Evolutionary conservation across 1,140 invertebrate species (phyloP).

Genomic region (Zaprionus africanus): DNA sequence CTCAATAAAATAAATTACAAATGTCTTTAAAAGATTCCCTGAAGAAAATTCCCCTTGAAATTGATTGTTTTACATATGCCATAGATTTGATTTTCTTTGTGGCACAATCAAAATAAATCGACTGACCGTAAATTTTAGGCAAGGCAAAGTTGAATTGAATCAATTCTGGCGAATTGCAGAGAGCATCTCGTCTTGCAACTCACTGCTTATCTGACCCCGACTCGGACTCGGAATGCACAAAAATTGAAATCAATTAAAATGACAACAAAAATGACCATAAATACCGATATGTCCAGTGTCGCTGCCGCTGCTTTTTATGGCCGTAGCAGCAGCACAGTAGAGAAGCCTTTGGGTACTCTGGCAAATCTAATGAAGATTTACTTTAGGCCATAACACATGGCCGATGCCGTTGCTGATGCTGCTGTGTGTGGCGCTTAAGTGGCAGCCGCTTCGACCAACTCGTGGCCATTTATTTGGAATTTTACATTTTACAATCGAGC

Average conservation of each 20-base stretch:
- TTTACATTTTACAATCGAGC: constrained; percentile 76
- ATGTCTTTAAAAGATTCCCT: neutral
- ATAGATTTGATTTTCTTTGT: constrained; percentile 15
- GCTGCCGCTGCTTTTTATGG: constrained; percentile 67
- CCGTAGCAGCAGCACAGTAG: constrained; percentile 29
- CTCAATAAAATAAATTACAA: neutral
- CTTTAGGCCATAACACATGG: constrained; percentile 81
- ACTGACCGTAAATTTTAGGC: constrained; percentile 18
- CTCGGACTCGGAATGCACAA: constrained; percentile 52
- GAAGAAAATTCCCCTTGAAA: neutral
- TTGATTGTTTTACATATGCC: constrained; percentile 3
- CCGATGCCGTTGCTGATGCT: constrained; percentile 54
- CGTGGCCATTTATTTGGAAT: constrained; percentile 81
- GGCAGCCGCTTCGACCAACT: constrained; percentile 43
- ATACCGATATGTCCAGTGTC: constrained; percentile 65
- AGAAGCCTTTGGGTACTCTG: constrained; percentile 68
- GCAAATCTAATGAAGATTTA: constrained; percentile 84
- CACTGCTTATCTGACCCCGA: constrained; percentile 54
- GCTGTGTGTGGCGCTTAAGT: constrained; percentile 63
- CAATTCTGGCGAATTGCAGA: neutral
- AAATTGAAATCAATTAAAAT: constrained; percentile 82
- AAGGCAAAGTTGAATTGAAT: constrained; percentile 18
- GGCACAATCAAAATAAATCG: constrained; percentile 30
- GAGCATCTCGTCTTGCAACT: constrained; percentile 55
- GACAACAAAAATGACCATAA: constrained; percentile 81